Evolutionary conservation across 2,888 invertebrate species (phyloP).

Genomic region (Strigamia crassipes): DNA sequence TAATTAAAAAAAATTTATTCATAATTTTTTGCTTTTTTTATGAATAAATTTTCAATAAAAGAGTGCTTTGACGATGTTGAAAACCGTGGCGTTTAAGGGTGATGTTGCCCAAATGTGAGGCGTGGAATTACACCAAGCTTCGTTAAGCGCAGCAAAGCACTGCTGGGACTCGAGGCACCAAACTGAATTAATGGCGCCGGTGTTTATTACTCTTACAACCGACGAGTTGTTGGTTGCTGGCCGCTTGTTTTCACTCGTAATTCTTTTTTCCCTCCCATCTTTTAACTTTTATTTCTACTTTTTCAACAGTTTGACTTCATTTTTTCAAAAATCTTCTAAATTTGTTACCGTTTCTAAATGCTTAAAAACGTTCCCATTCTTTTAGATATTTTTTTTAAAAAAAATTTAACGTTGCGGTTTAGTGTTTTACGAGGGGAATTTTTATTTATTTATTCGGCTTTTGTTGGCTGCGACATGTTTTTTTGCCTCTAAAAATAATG

Average conservation of each 20-base stretch:
- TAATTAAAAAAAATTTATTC: no score
- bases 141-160: slow-evolving; percentile 14
- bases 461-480: background rate
- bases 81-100: background rate
- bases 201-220: background rate
- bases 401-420: background rate
- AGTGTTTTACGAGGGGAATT: background rate
- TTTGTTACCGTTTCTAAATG: no score
- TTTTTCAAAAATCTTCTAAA: no score
- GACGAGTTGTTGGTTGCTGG: background rate
- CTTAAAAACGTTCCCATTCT: background rate
- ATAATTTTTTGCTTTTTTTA: no score
- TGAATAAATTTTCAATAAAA: no score
- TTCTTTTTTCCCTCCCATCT: background rate
- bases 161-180: background rate
- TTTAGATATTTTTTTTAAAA: background rate
- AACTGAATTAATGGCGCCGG: slow-evolving; percentile 8
- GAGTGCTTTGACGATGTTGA: background rate
- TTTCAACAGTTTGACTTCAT: background rate
- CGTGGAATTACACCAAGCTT: background rate
- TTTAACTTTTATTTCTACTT: background rate
- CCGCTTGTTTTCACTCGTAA: background rate
- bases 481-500: background rate
- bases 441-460: background rate
- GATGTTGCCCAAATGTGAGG: background rate